Percentiles rank a stretch among this genome's conserved stretches.
phyloP scores from a whole-genome alignment of 2,888 invertebrate genomes.

The Nezara viridula region DNA sequence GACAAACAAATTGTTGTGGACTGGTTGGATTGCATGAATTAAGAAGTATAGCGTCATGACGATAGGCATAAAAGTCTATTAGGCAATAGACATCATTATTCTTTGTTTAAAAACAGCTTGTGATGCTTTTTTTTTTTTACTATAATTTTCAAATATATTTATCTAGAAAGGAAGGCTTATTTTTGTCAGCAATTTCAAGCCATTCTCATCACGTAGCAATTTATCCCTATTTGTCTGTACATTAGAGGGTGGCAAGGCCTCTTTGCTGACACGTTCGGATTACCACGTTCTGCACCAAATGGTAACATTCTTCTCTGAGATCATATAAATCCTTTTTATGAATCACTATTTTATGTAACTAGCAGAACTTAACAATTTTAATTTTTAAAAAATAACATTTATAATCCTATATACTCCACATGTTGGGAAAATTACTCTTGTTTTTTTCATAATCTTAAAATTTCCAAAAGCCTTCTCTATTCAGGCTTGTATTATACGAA shows the following conservation, averaged over 20 bases:
- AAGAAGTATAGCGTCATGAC: too few species aligned
- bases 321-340: neutral
- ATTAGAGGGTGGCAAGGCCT: neutral
- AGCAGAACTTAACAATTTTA: too few species aligned
- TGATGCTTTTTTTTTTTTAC: neutral
- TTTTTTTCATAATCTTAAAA: too few species aligned
- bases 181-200: neutral
- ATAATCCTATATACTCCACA: too few species aligned
- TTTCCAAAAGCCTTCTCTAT: too few species aligned
- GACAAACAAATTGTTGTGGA: too few species aligned
- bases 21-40: too few species aligned
- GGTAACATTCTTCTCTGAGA: neutral
- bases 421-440: too few species aligned
- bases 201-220: constrained; percentile 8
- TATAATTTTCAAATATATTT: neutral
- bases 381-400: too few species aligned
- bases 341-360: too few species aligned
- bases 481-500: too few species aligned
- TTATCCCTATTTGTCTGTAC: neutral
- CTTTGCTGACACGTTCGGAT: neutral
- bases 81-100: neutral
- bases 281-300: neutral
- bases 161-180: neutral
- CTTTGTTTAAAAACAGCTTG: neutral
- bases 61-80: too few species aligned